phyloP scores from a whole-genome alignment of 1,140 invertebrate genomes.

The Belonocnema kinseyi region DNA sequence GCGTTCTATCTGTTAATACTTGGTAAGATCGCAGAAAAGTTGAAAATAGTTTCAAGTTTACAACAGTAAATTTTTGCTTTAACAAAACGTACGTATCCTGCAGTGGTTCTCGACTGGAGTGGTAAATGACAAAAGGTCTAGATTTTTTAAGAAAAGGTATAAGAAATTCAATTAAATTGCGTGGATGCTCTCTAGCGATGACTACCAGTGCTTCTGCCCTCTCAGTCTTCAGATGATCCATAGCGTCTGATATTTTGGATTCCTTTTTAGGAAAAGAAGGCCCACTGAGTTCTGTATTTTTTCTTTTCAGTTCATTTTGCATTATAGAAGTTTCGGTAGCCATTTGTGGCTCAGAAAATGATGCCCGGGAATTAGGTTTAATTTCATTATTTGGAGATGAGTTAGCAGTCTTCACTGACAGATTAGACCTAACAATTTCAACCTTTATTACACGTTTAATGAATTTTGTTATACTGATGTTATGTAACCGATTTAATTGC shows the following conservation, averaged over 20 bases:
- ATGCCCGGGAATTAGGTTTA: too few species aligned
- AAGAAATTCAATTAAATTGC: constrained; percentile 85
- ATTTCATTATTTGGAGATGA: constrained; percentile 7
- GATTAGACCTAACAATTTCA: constrained; percentile 70
- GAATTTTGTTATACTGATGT: constrained; percentile 84
- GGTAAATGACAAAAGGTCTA: constrained; percentile 90
- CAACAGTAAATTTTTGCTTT: constrained; percentile 82
- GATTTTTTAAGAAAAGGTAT: constrained; percentile 85
- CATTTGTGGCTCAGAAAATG: too few species aligned
- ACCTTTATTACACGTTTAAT: constrained; percentile 70
- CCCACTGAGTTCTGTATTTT: neutral
- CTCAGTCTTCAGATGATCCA: constrained; percentile 74
- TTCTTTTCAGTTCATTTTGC: constrained; percentile 54
- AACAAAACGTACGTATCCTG: constrained; percentile 87
- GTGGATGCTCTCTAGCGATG: constrained; percentile 88
- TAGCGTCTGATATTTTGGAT: constrained; percentile 80
- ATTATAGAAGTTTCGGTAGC: neutral
- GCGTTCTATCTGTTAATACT: constrained; percentile 88
- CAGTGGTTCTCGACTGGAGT: constrained; percentile 86
- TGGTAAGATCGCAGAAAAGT: constrained; percentile 94
- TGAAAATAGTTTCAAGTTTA: constrained; percentile 86
- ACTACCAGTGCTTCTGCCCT: constrained; percentile 89
- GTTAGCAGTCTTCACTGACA: constrained; percentile 65
- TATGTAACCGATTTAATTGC: constrained; percentile 80
- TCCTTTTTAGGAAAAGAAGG: constrained; percentile 69